Evolutionary conservation across 1,140 invertebrate species (phyloP).

Genomic region (Ganaspis sp.): DNA sequence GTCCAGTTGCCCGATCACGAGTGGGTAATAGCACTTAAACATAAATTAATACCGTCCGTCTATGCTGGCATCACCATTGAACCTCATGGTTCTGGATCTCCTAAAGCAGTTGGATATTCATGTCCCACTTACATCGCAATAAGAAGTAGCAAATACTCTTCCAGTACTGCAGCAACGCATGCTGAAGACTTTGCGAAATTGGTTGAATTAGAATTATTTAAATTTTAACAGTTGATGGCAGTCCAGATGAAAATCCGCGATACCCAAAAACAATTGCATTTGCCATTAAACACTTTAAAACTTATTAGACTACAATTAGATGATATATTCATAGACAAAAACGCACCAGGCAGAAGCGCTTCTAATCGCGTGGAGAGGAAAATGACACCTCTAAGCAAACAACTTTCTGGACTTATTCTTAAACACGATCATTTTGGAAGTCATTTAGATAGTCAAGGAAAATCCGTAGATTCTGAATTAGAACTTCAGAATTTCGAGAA

Average conservation of each 20-base stretch:
- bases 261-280: slow-evolving; percentile 63
- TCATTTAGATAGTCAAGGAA: slow-evolving; percentile 61
- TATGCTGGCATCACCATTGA: slow-evolving; percentile 59
- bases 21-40: slow-evolving; percentile 65
- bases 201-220: slow-evolving; percentile 52
- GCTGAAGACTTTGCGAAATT: slow-evolving; percentile 53
- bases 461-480: slow-evolving; percentile 62
- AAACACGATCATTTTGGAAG: slow-evolving; percentile 51
- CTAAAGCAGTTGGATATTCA: slow-evolving; percentile 58
- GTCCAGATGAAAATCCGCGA: slow-evolving; percentile 71
- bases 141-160: slow-evolving; percentile 60
- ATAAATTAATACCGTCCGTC: slow-evolving; percentile 63
- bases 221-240: slow-evolving; percentile 63
- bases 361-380: slow-evolving; percentile 57
- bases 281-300: slow-evolving; percentile 53
- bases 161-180: slow-evolving; percentile 58
- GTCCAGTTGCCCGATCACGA: slow-evolving; percentile 71
- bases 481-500: slow-evolving; percentile 61
- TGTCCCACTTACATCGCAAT: slow-evolving; percentile 70
- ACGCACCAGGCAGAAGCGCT: slow-evolving; percentile 56
- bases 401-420: slow-evolving; percentile 54
- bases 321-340: slow-evolving; percentile 56
- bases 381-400: slow-evolving; percentile 54
- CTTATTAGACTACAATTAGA: slow-evolving; percentile 27
- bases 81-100: slow-evolving; percentile 53